These are phyloP conservation scores for Pseudococcus viburni DNA, from an alignment of 2,888 invertebrate genomes.

Conservation along the genomic window DNA sequence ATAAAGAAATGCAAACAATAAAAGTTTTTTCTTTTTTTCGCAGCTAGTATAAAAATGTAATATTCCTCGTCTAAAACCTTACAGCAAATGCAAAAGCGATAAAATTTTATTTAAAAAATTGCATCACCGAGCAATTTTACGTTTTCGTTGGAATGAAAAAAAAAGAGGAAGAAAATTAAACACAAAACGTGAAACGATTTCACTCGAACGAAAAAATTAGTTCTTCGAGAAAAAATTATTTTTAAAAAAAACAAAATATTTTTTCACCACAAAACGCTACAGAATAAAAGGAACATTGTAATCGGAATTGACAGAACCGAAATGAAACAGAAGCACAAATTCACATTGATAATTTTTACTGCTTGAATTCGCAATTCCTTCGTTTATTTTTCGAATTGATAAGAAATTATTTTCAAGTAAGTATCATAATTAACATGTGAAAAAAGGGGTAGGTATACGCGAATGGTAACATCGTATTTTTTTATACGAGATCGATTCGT, in stretches of 20 bases:
- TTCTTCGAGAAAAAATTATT: no score
- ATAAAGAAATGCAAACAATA: background rate
- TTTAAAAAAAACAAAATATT: no score
- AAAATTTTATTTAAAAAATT: conserved; percentile 29
- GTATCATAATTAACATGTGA: no score
- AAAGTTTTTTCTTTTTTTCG: background rate
- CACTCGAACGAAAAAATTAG: no score
- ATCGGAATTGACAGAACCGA: background rate
- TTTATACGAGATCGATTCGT: conserved; percentile 28
- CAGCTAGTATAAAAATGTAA: background rate
- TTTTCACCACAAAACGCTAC: no score
- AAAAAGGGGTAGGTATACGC: background rate
- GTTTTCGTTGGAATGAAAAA: background rate
- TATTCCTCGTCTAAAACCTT: background rate
- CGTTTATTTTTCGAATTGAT: no score
- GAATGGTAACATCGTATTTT: conserved; percentile 34
- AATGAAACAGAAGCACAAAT: background rate
- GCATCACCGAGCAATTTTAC: background rate
- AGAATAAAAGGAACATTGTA: background rate
- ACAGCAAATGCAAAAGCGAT: background rate
- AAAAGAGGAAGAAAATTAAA: background rate
- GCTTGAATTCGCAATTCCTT: no score
- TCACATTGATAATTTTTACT: no score
- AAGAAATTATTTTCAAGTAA: no score
- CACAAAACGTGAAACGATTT: background rate